These are phyloP conservation scores for Pseudochirops cupreus DNA, from an alignment of 2,797 vertebrate species.

Conservation along the genomic window DNA sequence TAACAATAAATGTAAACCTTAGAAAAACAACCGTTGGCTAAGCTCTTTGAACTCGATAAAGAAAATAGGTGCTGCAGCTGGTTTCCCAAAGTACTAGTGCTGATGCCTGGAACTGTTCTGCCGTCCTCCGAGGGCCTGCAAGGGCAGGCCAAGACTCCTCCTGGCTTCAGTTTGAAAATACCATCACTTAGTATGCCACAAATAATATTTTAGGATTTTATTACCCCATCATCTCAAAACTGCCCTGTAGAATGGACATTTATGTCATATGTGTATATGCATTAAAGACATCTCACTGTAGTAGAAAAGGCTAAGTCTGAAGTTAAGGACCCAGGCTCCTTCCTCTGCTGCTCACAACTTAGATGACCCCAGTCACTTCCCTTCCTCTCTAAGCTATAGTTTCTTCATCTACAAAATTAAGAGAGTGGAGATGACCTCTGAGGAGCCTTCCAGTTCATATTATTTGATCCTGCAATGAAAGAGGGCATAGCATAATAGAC, in stretches of 20 bases:
- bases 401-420: neutral
- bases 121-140: neutral
- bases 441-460: no score
- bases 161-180: no score
- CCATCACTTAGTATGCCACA: neutral
- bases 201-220: conserved; percentile 1
- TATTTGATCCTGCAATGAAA: neutral
- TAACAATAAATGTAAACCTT: neutral
- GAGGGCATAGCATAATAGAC: neutral
- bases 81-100: neutral
- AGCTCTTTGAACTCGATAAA: neutral
- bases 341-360: neutral
- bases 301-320: no score
- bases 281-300: no score
- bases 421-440: neutral
- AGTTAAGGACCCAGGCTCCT: no score
- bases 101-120: neutral
- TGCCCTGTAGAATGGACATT: no score
- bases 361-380: neutral
- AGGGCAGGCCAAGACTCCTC: neutral
- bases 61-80: neutral
- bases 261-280: no score
- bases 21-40: neutral
- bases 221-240: neutral
- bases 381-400: neutral